phyloP scores from a whole-genome alignment of 2,113 vertebrate genomes.

The Eonycteris spelaea region DNA sequence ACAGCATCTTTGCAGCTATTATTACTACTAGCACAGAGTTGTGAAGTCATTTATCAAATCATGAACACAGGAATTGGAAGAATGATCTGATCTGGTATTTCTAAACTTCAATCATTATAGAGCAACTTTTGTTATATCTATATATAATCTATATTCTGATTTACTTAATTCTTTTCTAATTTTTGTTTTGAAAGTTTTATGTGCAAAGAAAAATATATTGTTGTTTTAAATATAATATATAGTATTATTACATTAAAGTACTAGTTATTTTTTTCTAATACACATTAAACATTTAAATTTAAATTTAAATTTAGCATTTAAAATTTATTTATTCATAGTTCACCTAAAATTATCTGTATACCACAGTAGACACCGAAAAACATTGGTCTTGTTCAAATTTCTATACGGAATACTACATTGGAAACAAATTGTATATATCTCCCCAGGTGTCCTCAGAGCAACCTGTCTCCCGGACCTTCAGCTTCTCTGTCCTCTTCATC shows the following conservation, averaged over 20 bases:
- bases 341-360: not conserved
- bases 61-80: not conserved
- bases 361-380: not conserved
- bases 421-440: not conserved
- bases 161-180: not conserved
- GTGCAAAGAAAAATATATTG: not conserved
- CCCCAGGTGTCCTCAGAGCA: not conserved
- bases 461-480: not conserved
- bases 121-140: not conserved
- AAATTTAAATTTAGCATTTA: not conserved
- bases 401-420: accelerated
- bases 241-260: not conserved
- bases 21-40: not conserved
- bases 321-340: not conserved
- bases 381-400: not conserved
- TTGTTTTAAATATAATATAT: not conserved
- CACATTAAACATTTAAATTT: not conserved
- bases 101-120: not conserved
- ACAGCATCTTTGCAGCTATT: not conserved
- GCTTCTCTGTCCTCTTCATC: not conserved
- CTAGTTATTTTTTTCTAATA: not conserved
- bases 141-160: not conserved
- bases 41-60: not conserved
- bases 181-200: not conserved
- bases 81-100: not conserved